phyloP scores from a whole-genome alignment of 1,140 invertebrate species.

The Pachypeltis micranthus region DNA sequence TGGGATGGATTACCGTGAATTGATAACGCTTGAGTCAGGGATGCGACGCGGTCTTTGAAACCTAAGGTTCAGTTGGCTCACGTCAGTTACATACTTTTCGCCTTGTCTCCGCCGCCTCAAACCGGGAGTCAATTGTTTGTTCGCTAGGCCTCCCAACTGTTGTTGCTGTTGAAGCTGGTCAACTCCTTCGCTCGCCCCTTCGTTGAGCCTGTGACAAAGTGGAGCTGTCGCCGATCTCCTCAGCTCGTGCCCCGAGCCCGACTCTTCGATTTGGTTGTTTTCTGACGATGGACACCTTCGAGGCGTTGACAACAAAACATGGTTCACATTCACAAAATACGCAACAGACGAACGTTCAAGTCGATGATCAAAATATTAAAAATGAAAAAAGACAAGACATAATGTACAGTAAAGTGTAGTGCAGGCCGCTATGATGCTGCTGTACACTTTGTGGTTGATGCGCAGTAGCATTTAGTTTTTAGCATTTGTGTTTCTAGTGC shows the following conservation, averaged over 20 bases:
- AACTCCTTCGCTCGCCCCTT: slow-evolving; percentile 24
- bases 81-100: slow-evolving; percentile 64
- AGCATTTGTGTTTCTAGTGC: too few species aligned
- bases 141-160: background rate
- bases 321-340: too few species aligned
- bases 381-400: too few species aligned
- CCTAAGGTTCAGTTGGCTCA: slow-evolving; percentile 54
- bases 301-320: too few species aligned
- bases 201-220: slow-evolving; percentile 29
- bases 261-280: background rate
- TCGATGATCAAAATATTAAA: too few species aligned
- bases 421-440: too few species aligned
- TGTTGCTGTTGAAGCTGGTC: background rate
- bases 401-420: too few species aligned
- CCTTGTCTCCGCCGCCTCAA: slow-evolving; percentile 50
- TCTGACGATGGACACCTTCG: slow-evolving; percentile 8
- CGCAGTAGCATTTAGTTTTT: too few species aligned
- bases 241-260: slow-evolving; percentile 19
- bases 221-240: slow-evolving; percentile 37
- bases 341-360: too few species aligned
- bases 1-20: background rate
- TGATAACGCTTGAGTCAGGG: background rate
- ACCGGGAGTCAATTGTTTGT: slow-evolving; percentile 40
- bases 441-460: too few species aligned
- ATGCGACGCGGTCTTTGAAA: slow-evolving; percentile 47